Conservation (phyloP, 2,888 invertebrate genomes). For the Acleris emargana region DNA sequence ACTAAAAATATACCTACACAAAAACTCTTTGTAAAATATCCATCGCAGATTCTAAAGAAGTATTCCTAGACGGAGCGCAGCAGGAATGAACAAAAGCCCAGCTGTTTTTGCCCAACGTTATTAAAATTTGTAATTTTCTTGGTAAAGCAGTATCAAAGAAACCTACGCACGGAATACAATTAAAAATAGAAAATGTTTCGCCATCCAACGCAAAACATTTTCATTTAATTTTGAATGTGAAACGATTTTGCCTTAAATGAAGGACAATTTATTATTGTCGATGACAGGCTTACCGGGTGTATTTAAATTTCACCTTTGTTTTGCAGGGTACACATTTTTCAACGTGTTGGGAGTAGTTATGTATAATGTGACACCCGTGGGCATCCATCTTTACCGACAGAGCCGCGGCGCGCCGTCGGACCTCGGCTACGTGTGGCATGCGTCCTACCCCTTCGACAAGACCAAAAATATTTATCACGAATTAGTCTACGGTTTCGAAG, state of each 20-base stretch:
- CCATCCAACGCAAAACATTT: slow-evolving; percentile 2
- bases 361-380: slow-evolving; percentile 64
- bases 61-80: not conserved
- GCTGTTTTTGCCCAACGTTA: slow-evolving; percentile 4
- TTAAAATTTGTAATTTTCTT: slow-evolving; percentile 8
- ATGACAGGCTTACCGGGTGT: not conserved
- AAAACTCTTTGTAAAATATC: not conserved
- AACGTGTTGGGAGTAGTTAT: slow-evolving; percentile 63
- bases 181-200: slow-evolving; percentile 8
- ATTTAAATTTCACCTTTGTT: slow-evolving; percentile 20
- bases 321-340: slow-evolving; percentile 67
- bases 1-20: too few species aligned
- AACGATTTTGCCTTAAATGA: not conserved
- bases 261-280: slow-evolving; percentile 12
- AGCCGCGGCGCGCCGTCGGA: slow-evolving; percentile 51
- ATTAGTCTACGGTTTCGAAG: slow-evolving; percentile 61
- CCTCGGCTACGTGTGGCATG: slow-evolving; percentile 64
- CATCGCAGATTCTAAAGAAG: not conserved
- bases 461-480: slow-evolving; percentile 59
- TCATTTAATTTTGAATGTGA: not conserved
- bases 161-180: slow-evolving; percentile 11
- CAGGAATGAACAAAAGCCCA: not conserved
- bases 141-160: slow-evolving; percentile 1
- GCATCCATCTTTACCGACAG: slow-evolving; percentile 53
- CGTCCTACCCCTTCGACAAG: slow-evolving; percentile 70